Evolutionary conservation across 1,140 invertebrate genomes (phyloP).

Genomic region (Drosophila mayri): DNA sequence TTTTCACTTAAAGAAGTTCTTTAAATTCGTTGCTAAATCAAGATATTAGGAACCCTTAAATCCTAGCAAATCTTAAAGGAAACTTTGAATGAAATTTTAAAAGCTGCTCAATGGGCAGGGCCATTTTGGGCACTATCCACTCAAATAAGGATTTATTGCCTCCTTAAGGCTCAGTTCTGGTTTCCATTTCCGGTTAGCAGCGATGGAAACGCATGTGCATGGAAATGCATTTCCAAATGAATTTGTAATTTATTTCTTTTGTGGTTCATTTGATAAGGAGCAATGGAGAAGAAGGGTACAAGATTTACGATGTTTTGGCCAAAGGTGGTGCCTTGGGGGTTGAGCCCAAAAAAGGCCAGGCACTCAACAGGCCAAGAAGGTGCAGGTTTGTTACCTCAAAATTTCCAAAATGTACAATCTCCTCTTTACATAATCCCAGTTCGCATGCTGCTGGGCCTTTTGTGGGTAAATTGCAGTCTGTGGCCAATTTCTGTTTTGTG

Average conservation of each 20-base stretch:
- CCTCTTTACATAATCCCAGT: not conserved
- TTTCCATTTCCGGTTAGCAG: conserved; percentile 16
- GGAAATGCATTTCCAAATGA: conserved; percentile 39
- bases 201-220: conserved; percentile 32
- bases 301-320: conserved; percentile 10
- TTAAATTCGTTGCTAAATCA: not conserved
- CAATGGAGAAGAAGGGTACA: not conserved
- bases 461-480: conserved; percentile 6
- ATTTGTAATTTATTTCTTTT: conserved; percentile 60
- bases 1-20: not conserved
- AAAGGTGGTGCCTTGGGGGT: not conserved
- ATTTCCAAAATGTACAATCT: not conserved
- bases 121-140: conserved; percentile 9
- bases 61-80: not conserved
- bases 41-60: too few species aligned
- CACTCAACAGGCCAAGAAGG: conserved; percentile 14
- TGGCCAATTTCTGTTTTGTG: conserved; percentile 33
- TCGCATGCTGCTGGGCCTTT: conserved; percentile 5
- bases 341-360: conserved; percentile 1
- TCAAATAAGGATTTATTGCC: conserved; percentile 20
- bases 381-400: conserved; percentile 4
- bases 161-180: conserved; percentile 12
- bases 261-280: conserved; percentile 23
- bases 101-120: not conserved
- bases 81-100: not conserved